Evolutionary conservation across 2,888 invertebrate genomes (phyloP), one percentile per base, ranked within the genome.

Genomic region (Hydroisotoma schaefferi): DNA sequence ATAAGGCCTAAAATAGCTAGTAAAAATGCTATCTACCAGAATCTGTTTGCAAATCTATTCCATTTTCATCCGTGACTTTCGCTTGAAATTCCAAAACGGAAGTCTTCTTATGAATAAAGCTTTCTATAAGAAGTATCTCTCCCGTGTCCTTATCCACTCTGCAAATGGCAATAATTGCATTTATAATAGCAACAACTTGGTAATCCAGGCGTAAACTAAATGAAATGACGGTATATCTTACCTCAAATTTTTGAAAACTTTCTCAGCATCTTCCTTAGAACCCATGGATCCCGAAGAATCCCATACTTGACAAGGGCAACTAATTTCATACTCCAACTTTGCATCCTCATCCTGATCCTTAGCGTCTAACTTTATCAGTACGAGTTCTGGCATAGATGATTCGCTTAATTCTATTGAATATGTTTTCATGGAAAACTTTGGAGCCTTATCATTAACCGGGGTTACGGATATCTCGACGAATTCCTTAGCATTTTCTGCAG

Each of bases 271-370:
- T 18, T 64, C 65, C 1, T 53, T 46, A 15, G 48, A 57, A 47
- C 63, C 64, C 60, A 68, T 61, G 3, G 67, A 63, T 22, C 71
- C 71, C 1, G 69, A 60, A 3, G 68, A 61, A 55, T 72, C 71
- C 71, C 71, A 72, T 18, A 64, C 63, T 55, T 65, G 62, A 29
- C 71, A 72, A 8, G 71, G 71, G 43, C 71, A 72, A 1, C 60
- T 55, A 37, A 91, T 80, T 8, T 82, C 82, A 71, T 88, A 92
- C 57, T 83, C 80, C 1, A 92, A 76, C 54, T 83, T 81, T 0
- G 87, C 80, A 74, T 84, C 85, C 0, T 82, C 75, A 74, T 90
- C 90, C 0, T 88, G 87, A 77, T 90, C 90, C 59, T 84, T 85
- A 0, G 90, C 90, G 22, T 83, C 76, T 0, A 88, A 82, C 72